Percentiles rank a stretch among this genome's conserved stretches.
Conservation (phyloP, 2,888 invertebrate species). For the Trimorus sp. region DNA sequence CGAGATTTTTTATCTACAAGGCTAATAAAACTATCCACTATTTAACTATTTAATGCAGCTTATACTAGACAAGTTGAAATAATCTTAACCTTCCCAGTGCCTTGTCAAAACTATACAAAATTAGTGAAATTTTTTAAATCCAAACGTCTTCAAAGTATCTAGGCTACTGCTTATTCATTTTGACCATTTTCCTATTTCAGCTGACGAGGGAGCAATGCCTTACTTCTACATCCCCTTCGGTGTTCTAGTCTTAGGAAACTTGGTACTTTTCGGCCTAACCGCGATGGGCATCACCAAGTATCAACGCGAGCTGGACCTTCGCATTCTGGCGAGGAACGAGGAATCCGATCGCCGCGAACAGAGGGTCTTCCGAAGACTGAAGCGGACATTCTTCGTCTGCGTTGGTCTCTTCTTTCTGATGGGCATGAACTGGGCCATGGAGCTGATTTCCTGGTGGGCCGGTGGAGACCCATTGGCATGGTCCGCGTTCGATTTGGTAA, state of each 20-base stretch:
- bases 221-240: slow-evolving; percentile 86
- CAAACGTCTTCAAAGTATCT: too few species aligned
- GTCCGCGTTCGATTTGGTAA: slow-evolving; percentile 87
- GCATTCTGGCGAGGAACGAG: slow-evolving; percentile 77
- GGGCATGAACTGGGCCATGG: slow-evolving; percentile 88
- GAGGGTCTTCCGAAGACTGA: slow-evolving; percentile 78
- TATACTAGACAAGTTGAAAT: too few species aligned
- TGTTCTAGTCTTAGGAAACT: slow-evolving; percentile 83
- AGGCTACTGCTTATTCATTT: too few species aligned
- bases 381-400: slow-evolving; percentile 82
- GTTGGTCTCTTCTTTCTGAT: slow-evolving; percentile 86
- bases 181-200: slow-evolving; percentile 76
- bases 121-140: too few species aligned
- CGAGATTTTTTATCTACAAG: too few species aligned
- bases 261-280: slow-evolving; percentile 83
- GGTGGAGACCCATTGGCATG: slow-evolving; percentile 83
- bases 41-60: too few species aligned
- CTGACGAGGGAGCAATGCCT: slow-evolving; percentile 84
- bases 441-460: slow-evolving; percentile 86
- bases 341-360: slow-evolving; percentile 76
- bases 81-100: too few species aligned
- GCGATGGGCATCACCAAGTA: slow-evolving; percentile 82
- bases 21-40: too few species aligned
- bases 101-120: too few species aligned
- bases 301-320: slow-evolving; percentile 83